A percentile compares a stretch with the other conserved stretches of the same genome.
phyloP scores from a whole-genome alignment of 1,140 invertebrate genomes.

The Neodiprion virginianus region DNA sequence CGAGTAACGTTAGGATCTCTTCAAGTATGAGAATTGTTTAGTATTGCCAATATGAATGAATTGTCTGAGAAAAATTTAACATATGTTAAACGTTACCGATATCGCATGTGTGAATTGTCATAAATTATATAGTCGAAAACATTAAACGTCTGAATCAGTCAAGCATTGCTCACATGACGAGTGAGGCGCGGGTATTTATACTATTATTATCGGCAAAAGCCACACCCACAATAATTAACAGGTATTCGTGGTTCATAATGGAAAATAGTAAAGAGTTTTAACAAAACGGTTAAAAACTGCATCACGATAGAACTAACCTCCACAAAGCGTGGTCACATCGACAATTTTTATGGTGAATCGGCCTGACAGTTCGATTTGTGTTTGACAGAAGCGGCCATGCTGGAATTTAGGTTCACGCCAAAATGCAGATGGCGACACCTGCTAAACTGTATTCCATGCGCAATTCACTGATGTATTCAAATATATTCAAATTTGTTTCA shows the following conservation, averaged over 20 bases:
- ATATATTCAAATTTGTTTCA: too few relatives aligned
- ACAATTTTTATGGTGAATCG: not conserved
- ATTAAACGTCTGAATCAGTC: not conserved
- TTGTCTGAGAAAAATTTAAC: too few relatives aligned
- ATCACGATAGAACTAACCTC: not conserved
- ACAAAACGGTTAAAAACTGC: not conserved
- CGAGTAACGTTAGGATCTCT: too few relatives aligned
- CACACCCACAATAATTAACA: not conserved
- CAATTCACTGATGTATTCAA: too few relatives aligned
- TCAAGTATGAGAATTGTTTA: too few relatives aligned
- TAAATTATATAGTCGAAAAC: not conserved
- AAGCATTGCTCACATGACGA: not conserved
- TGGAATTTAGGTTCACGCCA: not conserved
- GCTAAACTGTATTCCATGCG: not conserved
- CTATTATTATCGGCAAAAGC: not conserved
- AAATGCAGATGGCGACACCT: not conserved
- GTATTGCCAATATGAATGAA: too few relatives aligned
- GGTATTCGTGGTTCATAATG: not conserved
- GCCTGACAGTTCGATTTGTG: conserved; percentile 33
- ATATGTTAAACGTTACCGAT: too few relatives aligned
- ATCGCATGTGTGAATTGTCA: too few relatives aligned
- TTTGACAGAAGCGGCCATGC: conserved; percentile 45
- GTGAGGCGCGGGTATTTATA: not conserved
- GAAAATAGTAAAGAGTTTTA: too few relatives aligned
- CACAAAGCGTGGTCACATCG: not conserved